phyloP scores from a whole-genome alignment of 30 jellyfish, hydroid and myxozoan species.

The Hydractinia symbiolongicarpus region DNA sequence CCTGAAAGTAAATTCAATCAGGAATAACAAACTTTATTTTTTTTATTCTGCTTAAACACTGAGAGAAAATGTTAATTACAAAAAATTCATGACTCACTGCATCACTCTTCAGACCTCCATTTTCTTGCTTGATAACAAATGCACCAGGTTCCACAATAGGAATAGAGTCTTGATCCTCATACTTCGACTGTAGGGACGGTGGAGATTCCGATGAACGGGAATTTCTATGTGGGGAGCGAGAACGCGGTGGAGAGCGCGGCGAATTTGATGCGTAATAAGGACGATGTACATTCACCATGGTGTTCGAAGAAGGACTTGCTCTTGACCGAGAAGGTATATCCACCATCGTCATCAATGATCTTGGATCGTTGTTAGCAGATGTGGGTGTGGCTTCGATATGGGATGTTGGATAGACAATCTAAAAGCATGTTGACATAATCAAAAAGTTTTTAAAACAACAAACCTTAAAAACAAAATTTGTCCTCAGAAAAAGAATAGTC shows the following conservation, averaged over 20 bases:
- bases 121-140: slow-evolving; percentile 15
- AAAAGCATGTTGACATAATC: neutral
- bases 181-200: slow-evolving; percentile 17
- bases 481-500: no score
- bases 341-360: slow-evolving; percentile 35
- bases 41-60: neutral
- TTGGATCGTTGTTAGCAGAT: slow-evolving; percentile 13
- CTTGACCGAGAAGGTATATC: slow-evolving; percentile 34
- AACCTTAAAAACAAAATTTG: neutral
- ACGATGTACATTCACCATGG: slow-evolving; percentile 13
- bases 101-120: slow-evolving; percentile 3
- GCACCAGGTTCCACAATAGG: slow-evolving; percentile 20
- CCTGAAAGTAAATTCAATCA: neutral
- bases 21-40: neutral
- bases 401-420: slow-evolving; percentile 39
- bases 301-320: slow-evolving; percentile 20
- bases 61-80: neutral
- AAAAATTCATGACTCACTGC: neutral
- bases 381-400: slow-evolving; percentile 16
- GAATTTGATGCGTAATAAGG: slow-evolving; percentile 2
- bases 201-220: slow-evolving; percentile 20
- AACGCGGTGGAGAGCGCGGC: slow-evolving; percentile 22
- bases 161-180: slow-evolving; percentile 19
- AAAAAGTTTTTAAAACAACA: neutral
- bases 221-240: slow-evolving; percentile 32